Evolutionary conservation across 2,888 invertebrate species (phyloP).

Genomic region (Lobophora halterata): DNA sequence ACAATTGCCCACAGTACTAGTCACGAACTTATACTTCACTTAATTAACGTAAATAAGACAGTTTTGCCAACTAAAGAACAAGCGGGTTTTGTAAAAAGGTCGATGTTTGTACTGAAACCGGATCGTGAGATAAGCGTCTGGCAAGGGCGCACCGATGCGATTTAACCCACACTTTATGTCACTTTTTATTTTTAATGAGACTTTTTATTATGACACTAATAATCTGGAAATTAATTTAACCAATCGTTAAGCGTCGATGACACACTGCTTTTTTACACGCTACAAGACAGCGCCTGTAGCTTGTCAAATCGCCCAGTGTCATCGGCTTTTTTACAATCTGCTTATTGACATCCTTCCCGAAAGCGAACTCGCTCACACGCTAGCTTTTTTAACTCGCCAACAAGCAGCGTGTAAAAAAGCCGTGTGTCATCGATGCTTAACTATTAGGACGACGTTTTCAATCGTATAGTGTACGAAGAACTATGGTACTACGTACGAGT

Average conservation of each 20-base stretch:
- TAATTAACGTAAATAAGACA: constrained; percentile 79
- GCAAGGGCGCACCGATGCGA: constrained; percentile 34
- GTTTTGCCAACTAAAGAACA: constrained; percentile 71
- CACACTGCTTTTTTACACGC: too few relatives aligned
- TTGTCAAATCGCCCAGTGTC: too few relatives aligned
- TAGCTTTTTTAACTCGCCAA: too few relatives aligned
- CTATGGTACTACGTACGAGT: too few relatives aligned
- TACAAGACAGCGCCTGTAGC: too few relatives aligned
- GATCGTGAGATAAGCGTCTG: constrained; percentile 44
- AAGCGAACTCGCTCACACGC: too few relatives aligned
- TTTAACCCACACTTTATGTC: constrained; percentile 62
- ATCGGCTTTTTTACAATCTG: too few relatives aligned
- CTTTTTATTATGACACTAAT: constrained; percentile 52
- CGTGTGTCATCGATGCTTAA: too few relatives aligned
- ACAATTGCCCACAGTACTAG: constrained; percentile 73
- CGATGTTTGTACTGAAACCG: constrained; percentile 63
- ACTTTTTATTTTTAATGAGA: constrained; percentile 69
- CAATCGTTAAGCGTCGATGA: too few relatives aligned
- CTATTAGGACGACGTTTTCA: constrained; percentile 30
- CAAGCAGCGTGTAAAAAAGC: too few relatives aligned
- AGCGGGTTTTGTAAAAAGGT: constrained; percentile 54
- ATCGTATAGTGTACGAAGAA: constrained; percentile 3
- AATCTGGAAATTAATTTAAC: constrained; percentile 45
- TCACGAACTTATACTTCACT: constrained; percentile 80
- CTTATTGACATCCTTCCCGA: too few relatives aligned